Percentiles rank a stretch among this genome's conserved stretches.
These are phyloP conservation scores for Heteronetta atricapilla DNA, from an alignment of 2,113 vertebrate species.

Conservation along the genomic window DNA sequence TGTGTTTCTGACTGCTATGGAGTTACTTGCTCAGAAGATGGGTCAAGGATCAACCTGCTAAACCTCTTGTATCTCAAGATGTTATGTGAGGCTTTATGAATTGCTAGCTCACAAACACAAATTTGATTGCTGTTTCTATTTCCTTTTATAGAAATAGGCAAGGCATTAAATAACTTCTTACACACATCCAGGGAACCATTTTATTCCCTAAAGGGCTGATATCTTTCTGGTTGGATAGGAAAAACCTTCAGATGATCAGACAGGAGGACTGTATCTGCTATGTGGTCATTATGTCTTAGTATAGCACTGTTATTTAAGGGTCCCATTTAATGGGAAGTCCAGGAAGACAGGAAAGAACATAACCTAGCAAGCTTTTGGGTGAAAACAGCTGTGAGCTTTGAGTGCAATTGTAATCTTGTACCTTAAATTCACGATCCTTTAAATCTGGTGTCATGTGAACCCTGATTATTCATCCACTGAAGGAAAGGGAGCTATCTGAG, in stretches of 20 bases:
- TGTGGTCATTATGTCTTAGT: background rate
- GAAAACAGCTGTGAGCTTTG: slow-evolving; percentile 6
- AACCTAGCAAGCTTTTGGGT: background rate
- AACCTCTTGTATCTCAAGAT: background rate
- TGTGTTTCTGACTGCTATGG: background rate
- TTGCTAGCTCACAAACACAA: background rate
- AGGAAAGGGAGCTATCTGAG: background rate
- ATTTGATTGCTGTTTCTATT: background rate
- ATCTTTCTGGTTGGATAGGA: slow-evolving; percentile 31
- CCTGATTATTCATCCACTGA: background rate
- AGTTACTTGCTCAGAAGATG: background rate
- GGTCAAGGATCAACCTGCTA: background rate
- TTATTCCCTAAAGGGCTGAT: background rate
- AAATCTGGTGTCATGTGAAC: slow-evolving; percentile 35
- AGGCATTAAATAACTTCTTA: background rate
- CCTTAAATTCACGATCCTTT: slow-evolving; percentile 41
- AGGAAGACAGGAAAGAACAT: background rate
- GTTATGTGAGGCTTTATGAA: background rate
- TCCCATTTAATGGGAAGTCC: background rate
- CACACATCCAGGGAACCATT: background rate
- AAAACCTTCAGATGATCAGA: background rate
- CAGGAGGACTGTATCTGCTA: background rate
- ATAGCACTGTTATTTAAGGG: background rate
- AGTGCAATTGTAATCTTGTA: slow-evolving; percentile 18
- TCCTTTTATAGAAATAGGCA: background rate